These are phyloP conservation scores for Orcinus orca DNA, from an alignment of 2,113 vertebrate genomes.

Conservation along the genomic window DNA sequence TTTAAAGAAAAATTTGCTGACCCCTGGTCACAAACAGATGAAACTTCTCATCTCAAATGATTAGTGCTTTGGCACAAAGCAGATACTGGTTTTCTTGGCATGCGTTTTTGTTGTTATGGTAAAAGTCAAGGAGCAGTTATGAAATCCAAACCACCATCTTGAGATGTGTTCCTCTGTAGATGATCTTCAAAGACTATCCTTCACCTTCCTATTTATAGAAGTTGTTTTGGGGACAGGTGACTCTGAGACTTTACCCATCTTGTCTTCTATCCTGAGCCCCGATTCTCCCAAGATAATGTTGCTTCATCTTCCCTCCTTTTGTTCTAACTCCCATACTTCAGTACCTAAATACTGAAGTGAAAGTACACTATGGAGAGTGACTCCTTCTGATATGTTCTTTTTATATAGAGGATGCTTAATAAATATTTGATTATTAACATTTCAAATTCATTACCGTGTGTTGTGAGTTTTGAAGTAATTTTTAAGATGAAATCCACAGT, in stretches of 20 bases:
- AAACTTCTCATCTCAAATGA: neutral
- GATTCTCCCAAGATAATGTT: neutral
- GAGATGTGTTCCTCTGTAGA: neutral
- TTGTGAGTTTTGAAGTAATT: conserved; percentile 6
- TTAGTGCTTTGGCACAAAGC: neutral
- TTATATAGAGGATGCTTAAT: neutral
- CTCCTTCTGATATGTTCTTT: neutral
- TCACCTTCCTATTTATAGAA: conserved; percentile 1
- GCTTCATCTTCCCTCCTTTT: conserved; percentile 15
- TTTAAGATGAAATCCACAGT: conserved; percentile 50
- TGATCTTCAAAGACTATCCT: neutral
- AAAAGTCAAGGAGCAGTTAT: neutral
- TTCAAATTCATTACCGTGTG: conserved; percentile 43
- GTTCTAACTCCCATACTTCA: neutral
- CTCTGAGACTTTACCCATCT: neutral
- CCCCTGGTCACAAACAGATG: neutral
- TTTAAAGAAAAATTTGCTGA: neutral
- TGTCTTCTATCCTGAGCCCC: neutral
- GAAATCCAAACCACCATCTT: neutral
- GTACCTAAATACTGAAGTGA: neutral
- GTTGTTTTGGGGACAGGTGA: neutral
- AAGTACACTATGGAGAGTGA: neutral
- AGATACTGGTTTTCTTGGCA: neutral
- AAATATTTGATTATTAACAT: neutral
- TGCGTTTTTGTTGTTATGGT: conserved; percentile 29